phyloP scores from a whole-genome alignment of 2,113 vertebrate genomes.

The Labeo rohita region DNA sequence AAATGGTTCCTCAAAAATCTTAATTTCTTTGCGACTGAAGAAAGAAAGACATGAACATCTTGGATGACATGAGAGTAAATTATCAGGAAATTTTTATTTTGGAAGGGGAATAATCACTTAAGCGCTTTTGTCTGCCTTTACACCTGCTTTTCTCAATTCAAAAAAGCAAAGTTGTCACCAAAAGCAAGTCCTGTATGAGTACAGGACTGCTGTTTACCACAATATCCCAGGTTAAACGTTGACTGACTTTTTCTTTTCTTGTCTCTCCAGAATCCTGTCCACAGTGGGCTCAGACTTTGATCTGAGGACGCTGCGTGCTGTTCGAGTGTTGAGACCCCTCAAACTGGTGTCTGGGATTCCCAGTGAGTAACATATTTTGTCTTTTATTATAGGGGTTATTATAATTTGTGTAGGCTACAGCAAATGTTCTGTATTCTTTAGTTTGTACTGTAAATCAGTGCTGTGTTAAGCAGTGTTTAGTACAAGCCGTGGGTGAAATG shows the following conservation, averaged over 20 bases:
- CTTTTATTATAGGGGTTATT: background rate
- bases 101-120: too few relatives aligned
- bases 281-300: conserved; percentile 91
- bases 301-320: conserved; percentile 94
- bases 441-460: background rate
- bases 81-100: too few relatives aligned
- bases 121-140: background rate
- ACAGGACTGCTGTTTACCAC: background rate
- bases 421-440: background rate
- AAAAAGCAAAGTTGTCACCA: background rate
- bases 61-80: too few relatives aligned
- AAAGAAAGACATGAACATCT: too few relatives aligned
- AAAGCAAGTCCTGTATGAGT: background rate
- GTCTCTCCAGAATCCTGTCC: conserved; percentile 74
- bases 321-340: conserved; percentile 92
- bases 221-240: background rate
- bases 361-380: conserved; percentile 82
- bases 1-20: too few relatives aligned
- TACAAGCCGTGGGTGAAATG: too few relatives aligned
- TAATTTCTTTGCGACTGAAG: too few relatives aligned
- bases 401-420: background rate
- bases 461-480: too few relatives aligned
- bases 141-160: background rate
- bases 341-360: conserved; percentile 98
- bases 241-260: background rate